These are phyloP conservation scores for Scaptomyza pallida DNA, from an alignment of 1,140 invertebrate species.

Conservation along the genomic window DNA sequence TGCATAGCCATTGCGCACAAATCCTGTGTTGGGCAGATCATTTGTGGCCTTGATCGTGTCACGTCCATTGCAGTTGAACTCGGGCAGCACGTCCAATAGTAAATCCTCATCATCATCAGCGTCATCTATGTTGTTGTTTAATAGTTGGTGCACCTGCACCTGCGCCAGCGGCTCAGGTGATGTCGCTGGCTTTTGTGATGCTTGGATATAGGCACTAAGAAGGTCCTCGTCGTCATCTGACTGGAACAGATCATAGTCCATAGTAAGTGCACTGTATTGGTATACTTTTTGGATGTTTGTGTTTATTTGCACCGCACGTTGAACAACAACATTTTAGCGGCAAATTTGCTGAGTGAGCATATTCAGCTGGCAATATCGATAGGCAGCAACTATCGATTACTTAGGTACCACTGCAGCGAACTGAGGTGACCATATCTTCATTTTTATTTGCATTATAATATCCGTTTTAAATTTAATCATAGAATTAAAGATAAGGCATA, in stretches of 20 bases:
- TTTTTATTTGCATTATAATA: no score
- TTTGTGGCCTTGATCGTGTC: conserved; percentile 47
- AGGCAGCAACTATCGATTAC: not conserved
- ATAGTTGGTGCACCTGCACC: conserved; percentile 1
- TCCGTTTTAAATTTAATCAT: no score
- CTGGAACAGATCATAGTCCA: conserved; percentile 82
- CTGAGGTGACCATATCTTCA: no score
- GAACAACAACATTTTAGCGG: not conserved
- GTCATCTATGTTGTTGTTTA: not conserved
- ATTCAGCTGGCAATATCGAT: not conserved
- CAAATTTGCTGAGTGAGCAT: conserved; percentile 5
- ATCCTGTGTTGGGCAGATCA: conserved; percentile 50
- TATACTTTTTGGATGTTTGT: not conserved
- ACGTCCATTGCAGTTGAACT: conserved; percentile 69
- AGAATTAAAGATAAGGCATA: no score
- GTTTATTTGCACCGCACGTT: not conserved
- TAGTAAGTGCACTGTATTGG: conserved; percentile 10
- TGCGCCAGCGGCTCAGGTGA: not conserved
- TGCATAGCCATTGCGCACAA: conserved; percentile 59
- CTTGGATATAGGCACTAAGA: conserved; percentile 57
- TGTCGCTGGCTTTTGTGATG: conserved; percentile 47
- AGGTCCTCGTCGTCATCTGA: conserved; percentile 80
- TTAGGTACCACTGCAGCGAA: not conserved
- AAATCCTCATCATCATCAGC: conserved; percentile 15
- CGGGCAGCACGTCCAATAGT: conserved; percentile 53